Percentiles rank a stretch among this genome's conserved stretches.
Evolutionary conservation across 2,113 vertebrate genomes (phyloP).

Genomic region (Oreochromis niloticus): DNA sequence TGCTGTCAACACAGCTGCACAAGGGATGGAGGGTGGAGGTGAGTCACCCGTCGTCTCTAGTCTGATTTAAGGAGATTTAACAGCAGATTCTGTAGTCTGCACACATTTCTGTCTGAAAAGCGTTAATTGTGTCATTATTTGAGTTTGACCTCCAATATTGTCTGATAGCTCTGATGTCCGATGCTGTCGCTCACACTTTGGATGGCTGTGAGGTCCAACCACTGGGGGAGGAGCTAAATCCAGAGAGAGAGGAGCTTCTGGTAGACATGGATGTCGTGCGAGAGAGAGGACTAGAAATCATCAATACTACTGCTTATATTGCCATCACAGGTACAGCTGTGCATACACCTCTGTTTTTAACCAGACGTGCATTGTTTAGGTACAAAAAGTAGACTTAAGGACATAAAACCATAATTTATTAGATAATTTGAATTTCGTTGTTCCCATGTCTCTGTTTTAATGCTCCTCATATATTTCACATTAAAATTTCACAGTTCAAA

Average conservation of each 20-base stretch:
- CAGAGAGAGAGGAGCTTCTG: slow-evolving; percentile 86
- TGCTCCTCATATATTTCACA: background rate
- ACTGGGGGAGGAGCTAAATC: slow-evolving; percentile 89
- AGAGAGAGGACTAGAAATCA: slow-evolving; percentile 89
- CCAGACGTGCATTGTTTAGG: background rate
- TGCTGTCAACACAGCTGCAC: slow-evolving; percentile 75
- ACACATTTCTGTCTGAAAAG: background rate
- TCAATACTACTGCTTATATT: slow-evolving; percentile 91
- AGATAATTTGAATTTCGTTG: background rate
- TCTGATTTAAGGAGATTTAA: background rate
- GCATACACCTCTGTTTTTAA: background rate
- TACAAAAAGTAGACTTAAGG: background rate
- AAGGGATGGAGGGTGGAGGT: slow-evolving; percentile 80
- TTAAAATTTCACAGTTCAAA: background rate
- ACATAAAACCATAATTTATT: background rate
- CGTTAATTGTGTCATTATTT: background rate
- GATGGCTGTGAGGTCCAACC: slow-evolving; percentile 93
- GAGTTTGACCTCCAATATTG: background rate
- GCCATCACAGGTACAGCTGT: slow-evolving; percentile 82
- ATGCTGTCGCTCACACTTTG: slow-evolving; percentile 94
- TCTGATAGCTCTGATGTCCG: slow-evolving; percentile 81
- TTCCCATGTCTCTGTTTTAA: background rate
- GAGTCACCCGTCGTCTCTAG: background rate
- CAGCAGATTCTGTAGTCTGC: background rate
- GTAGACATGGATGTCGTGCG: slow-evolving; percentile 83